These are phyloP conservation scores for Coluber constrictor DNA, from an alignment of 2,797 vertebrate genomes.

Conservation along the genomic window DNA sequence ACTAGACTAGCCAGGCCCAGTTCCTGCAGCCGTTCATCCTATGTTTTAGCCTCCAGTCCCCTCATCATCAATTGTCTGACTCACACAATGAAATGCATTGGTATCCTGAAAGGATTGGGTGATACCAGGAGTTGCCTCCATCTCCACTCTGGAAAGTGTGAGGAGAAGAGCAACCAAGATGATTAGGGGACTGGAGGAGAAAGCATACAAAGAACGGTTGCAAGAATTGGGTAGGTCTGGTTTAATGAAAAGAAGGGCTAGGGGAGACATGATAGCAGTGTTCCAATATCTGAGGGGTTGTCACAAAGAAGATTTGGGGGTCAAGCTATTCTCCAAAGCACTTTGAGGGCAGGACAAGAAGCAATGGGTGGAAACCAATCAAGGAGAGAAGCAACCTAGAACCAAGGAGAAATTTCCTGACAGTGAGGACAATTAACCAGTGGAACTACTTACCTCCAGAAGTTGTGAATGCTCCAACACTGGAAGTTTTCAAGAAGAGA, in stretches of 20 bases:
- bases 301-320: no score
- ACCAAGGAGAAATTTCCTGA: no score
- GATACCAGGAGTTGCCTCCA: no score
- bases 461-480: not conserved
- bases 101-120: not conserved
- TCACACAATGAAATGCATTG: not conserved
- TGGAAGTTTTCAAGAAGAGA: not conserved
- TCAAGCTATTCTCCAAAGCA: no score
- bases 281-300: no score
- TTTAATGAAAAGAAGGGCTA: not conserved
- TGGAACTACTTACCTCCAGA: no score
- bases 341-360: fast-evolving
- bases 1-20: no score
- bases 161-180: not conserved
- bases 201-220: not conserved
- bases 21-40: no score
- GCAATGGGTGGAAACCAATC: no score
- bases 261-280: no score
- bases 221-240: fast-evolving
- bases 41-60: no score
- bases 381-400: no score
- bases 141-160: not conserved
- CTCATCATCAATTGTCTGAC: not conserved
- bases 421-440: not conserved
- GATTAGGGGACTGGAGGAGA: not conserved